A percentile compares a stretch with the other conserved stretches of the same genome.
Evolutionary conservation across 1,140 invertebrate genomes (phyloP).

Genomic region (Drosophila mojavensis): DNA sequence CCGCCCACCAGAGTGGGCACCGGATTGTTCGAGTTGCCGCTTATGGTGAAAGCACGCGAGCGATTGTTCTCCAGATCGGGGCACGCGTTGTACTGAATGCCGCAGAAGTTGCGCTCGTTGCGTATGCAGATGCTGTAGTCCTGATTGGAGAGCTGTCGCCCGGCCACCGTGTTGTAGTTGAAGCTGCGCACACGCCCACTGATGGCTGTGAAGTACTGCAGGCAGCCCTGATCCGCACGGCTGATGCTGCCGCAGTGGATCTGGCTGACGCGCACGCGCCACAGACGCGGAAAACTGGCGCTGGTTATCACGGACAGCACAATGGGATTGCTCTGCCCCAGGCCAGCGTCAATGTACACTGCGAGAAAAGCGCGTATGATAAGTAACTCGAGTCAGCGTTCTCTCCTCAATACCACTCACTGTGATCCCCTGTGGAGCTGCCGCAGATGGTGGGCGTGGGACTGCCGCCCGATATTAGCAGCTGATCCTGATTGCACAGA

Average conservation of each 20-base stretch:
- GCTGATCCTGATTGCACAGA: conserved; percentile 92
- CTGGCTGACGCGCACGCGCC: conserved; percentile 92
- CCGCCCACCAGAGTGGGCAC: conserved; percentile 89
- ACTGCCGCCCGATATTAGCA: conserved; percentile 92
- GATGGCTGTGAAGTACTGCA: conserved; percentile 91
- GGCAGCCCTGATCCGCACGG: conserved; percentile 91
- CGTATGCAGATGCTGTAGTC: conserved; percentile 94
- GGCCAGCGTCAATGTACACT: conserved; percentile 94
- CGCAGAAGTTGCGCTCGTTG: conserved; percentile 94
- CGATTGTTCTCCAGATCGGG: conserved; percentile 87
- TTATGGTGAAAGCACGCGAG: conserved; percentile 89
- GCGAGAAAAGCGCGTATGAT: conserved; percentile 11
- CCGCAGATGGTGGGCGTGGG: conserved; percentile 93
- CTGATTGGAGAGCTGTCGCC: conserved; percentile 94
- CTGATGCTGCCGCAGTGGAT: conserved; percentile 90
- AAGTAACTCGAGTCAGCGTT: neutral
- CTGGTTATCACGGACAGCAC: conserved; percentile 92
- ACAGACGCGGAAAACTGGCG: conserved; percentile 90
- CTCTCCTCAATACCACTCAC: conserved; percentile 86
- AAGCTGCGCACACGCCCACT: conserved; percentile 92
- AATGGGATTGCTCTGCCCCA: conserved; percentile 89
- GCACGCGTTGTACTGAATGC: conserved; percentile 92
- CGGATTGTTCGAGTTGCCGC: conserved; percentile 88
- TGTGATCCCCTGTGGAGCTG: conserved; percentile 92
- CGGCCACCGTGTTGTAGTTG: conserved; percentile 90